phyloP scores from a whole-genome alignment of 2,797 vertebrate genomes.

The Helicolenus hilgendorfi region DNA sequence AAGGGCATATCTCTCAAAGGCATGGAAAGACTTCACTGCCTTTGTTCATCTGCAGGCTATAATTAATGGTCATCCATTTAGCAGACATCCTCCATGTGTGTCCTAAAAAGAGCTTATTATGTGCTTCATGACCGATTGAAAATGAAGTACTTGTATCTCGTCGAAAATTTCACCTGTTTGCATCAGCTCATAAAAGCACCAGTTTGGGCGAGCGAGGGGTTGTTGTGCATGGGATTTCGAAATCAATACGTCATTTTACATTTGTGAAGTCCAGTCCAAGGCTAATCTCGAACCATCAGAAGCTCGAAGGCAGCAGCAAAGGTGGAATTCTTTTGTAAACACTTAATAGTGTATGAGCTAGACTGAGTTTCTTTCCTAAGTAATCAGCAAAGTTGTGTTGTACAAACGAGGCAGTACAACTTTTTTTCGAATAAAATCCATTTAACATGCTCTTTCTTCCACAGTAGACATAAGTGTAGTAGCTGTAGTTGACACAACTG shows the following conservation, averaged over 20 bases:
- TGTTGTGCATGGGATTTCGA: constrained; percentile 43
- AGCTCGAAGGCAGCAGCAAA: constrained; percentile 38
- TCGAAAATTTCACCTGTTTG: constrained; percentile 48
- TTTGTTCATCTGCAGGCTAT: constrained; percentile 54
- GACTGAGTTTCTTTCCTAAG: constrained; percentile 20
- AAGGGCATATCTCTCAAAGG: constrained; percentile 72
- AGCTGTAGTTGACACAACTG: constrained; percentile 49
- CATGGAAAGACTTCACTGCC: constrained; percentile 26
- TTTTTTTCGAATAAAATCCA: constrained; percentile 7
- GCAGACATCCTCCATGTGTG: neutral
- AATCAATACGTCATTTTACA: constrained; percentile 77
- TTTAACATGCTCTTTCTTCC: constrained; percentile 10
- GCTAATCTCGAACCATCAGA: constrained; percentile 56
- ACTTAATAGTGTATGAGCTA: constrained; percentile 59
- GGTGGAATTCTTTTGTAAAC: constrained; percentile 34
- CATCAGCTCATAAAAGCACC: constrained; percentile 45
- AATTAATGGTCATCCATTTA: constrained; percentile 41
- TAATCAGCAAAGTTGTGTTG: constrained; percentile 35
- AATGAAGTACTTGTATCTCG: constrained; percentile 17
- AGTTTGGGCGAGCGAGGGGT: constrained; percentile 33
- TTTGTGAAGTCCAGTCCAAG: constrained; percentile 57
- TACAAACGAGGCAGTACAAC: neutral
- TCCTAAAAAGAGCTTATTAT: constrained; percentile 43
- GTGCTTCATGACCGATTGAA: neutral
- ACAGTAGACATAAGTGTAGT: constrained; percentile 6